These are phyloP conservation scores for Microtus richardsoni DNA, from an alignment of 2,113 vertebrate species.

Conservation along the genomic window DNA sequence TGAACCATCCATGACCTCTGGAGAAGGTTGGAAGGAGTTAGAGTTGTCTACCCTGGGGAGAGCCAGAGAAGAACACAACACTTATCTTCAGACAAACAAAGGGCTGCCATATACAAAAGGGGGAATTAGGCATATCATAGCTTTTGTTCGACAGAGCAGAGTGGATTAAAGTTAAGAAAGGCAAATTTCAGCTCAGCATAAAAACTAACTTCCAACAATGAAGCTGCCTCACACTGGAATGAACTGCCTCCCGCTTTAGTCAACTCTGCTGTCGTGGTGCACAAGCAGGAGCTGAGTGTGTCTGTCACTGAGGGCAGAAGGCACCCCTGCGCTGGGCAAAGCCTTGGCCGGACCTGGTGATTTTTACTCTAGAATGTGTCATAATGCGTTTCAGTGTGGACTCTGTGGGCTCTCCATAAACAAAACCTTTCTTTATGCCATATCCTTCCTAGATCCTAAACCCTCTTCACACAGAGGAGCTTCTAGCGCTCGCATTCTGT, in stretches of 20 bases:
- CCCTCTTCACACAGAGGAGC: neutral
- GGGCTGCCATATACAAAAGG: neutral
- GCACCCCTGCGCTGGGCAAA: neutral
- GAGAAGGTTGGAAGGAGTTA: slow-evolving; percentile 19
- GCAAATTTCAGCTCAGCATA: slow-evolving; percentile 37
- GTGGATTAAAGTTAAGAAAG: slow-evolving; percentile 30
- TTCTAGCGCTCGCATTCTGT: neutral
- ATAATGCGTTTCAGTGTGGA: slow-evolving; percentile 3
- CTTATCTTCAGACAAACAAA: slow-evolving; percentile 52
- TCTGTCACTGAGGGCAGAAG: neutral
- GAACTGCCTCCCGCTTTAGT: neutral
- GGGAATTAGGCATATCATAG: neutral
- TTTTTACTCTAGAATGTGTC: neutral
- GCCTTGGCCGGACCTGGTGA: neutral
- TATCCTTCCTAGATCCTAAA: neutral
- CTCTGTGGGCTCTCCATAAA: neutral
- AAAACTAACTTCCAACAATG: slow-evolving; percentile 35
- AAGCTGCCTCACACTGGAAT: neutral
- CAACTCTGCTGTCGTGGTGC: neutral
- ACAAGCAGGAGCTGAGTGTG: neutral
- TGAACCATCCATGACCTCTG: neutral
- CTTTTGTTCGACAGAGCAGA: slow-evolving; percentile 36
- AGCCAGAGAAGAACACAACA: neutral
- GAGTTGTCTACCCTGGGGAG: slow-evolving; percentile 8
- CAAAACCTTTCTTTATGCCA: neutral